These are phyloP conservation scores for Hydrozoanthus tunicans DNA, from an alignment of 64 coral and sea anemone genomes.

Conservation along the genomic window DNA sequence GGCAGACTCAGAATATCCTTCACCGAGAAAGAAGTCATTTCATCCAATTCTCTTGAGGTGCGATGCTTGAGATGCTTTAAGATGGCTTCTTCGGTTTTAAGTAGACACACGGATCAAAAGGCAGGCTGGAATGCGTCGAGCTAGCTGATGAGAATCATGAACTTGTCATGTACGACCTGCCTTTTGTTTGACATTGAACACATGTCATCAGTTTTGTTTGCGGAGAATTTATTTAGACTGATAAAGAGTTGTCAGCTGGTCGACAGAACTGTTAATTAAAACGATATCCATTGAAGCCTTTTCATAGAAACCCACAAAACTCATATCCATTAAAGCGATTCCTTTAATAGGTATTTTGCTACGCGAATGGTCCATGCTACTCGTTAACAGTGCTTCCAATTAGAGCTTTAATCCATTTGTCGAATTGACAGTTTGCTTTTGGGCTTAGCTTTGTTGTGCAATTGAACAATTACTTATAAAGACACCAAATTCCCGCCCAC, in stretches of 20 bases:
- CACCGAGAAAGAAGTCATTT: constrained; percentile 96
- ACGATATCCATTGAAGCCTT: constrained; percentile 62
- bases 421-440: constrained; percentile 65
- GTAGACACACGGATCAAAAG: constrained; percentile 87
- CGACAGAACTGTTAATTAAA: constrained; percentile 67
- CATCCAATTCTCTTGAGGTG: constrained; percentile 66
- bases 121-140: constrained; percentile 85
- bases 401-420: constrained; percentile 63
- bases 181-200: constrained; percentile 78
- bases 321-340: constrained; percentile 58
- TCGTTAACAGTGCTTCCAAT: constrained; percentile 64
- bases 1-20: constrained; percentile 88
- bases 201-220: constrained; percentile 63
- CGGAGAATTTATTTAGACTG: constrained; percentile 67
- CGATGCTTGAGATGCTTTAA: constrained; percentile 73
- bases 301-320: constrained; percentile 54
- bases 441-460: constrained; percentile 58
- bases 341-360: constrained; percentile 52
- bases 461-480: constrained; percentile 67
- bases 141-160: constrained; percentile 84
- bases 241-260: constrained; percentile 67
- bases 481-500: constrained; percentile 63
- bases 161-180: constrained; percentile 98
- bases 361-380: constrained; percentile 38
- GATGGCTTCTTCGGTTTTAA: constrained; percentile 94